Percentiles rank a stretch among this genome's conserved stretches.
phyloP scores from a whole-genome alignment of 2,797 vertebrate genomes.

The Myiotriccus ornatus region DNA sequence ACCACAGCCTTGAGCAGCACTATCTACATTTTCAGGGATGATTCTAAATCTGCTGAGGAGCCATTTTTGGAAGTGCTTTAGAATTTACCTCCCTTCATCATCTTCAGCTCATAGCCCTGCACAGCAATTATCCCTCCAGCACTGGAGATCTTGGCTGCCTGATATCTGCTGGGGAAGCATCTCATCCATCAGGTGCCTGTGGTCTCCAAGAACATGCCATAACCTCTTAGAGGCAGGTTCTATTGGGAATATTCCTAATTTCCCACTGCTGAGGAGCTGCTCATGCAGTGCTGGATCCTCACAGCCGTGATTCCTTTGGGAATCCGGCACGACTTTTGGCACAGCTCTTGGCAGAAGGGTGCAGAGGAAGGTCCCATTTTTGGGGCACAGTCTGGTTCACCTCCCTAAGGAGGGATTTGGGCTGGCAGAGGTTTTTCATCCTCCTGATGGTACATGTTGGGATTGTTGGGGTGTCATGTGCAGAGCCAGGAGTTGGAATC shows the following conservation, averaged over 20 bases:
- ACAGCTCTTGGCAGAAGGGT: neutral
- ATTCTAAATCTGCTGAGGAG: neutral
- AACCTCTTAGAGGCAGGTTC: neutral
- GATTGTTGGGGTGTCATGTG: neutral
- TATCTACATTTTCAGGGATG: neutral
- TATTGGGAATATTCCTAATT: neutral
- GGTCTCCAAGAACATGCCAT: neutral
- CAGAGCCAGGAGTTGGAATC: neutral
- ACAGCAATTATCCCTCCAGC: neutral
- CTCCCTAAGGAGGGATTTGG: neutral
- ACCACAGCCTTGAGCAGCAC: neutral
- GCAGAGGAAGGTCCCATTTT: neutral
- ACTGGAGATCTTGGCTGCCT: neutral
- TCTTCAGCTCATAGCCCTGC: neutral
- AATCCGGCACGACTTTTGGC: neutral
- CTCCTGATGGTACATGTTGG: neutral
- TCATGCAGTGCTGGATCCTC: neutral
- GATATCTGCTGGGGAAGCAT: neutral
- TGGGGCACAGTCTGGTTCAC: rapidly evolving
- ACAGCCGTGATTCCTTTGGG: neutral
- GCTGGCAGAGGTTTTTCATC: neutral
- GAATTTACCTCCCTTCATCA: neutral
- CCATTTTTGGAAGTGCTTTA: neutral
- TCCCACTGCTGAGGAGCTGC: neutral
- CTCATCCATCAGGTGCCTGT: neutral